Base-by-base conservation (phyloP, 1,140 invertebrate species). In the Colletes latitarsis region DNA sequence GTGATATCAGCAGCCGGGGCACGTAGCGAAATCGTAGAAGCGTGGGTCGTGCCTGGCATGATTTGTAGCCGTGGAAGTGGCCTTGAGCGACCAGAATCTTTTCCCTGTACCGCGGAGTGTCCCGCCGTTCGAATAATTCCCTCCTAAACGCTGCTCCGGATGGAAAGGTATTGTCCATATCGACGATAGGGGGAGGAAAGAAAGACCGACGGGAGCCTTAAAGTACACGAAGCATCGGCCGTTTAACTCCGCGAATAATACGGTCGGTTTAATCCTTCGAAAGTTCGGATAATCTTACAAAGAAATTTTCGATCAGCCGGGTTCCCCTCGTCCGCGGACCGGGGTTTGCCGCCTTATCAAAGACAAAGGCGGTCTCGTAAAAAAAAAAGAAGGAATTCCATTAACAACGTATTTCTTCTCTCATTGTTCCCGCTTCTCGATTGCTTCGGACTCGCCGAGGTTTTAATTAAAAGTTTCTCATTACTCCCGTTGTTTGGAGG, bases 401-500 rank as follows among this genome's bases (percentile, higher is more conserved):
- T 89, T 89, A 89, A 89, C 86, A 81, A 82, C 84, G 84, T 84
- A 88, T 89, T 89, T 87, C 86, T 87, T 86, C 85, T 83, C 60
- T 83, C 88, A 87, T 89, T 87, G 85, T 89, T 89, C 86, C 30
- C 83, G 85, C 78, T 79, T 78, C 72, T 81, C 86, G 79, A 90
- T 88, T 89, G 87, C 83, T 81, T 85, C 62, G 79, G 77, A 88
- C 72, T 84, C 83, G 66, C 70, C 82, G 79, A 87, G 82, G 82
- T 90, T 91, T 91, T 91, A 91, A 91, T 91, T 91, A 91, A 91
- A 91, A 90, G 88, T 91, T 91, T 90, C 86, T 90, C 88, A 90
- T 90, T 91, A 88, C 90, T 88, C 78, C 86, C 86, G 82, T 90
- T 88, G 85, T 90, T 90, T 88, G 76, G 76, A 81, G 82, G 81